These are phyloP conservation scores for Brachyptera putata DNA, from an alignment of 2,888 invertebrate genomes.

Conservation along the genomic window DNA sequence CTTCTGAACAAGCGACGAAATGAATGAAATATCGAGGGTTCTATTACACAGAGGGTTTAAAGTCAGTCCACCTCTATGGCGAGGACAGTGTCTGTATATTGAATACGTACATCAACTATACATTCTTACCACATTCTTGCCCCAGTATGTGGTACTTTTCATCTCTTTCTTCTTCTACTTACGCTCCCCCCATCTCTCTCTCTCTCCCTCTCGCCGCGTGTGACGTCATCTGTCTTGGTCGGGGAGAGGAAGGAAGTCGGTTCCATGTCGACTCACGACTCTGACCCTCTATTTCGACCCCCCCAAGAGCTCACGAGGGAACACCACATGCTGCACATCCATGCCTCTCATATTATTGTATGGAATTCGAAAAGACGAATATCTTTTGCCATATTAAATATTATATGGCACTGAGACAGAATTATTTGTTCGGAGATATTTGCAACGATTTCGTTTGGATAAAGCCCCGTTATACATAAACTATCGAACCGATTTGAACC, in stretches of 20 bases:
- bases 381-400: slow-evolving; percentile 11
- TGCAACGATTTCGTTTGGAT: too few species aligned
- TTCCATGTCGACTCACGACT: slow-evolving; percentile 24
- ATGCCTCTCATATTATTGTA: background rate
- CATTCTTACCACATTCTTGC: slow-evolving; percentile 16
- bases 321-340: background rate
- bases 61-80: too few species aligned
- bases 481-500: too few species aligned
- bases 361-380: slow-evolving; percentile 4
- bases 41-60: too few species aligned
- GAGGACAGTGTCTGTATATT: too few species aligned
- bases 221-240: background rate
- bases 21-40: too few species aligned
- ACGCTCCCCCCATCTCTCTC: background rate
- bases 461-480: too few species aligned
- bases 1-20: too few species aligned
- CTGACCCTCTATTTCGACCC: slow-evolving; percentile 21
- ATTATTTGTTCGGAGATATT: background rate
- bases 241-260: slow-evolving; percentile 25
- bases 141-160: slow-evolving; percentile 25
- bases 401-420: background rate
- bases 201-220: background rate
- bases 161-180: background rate
- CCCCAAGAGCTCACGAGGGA: slow-evolving; percentile 11
- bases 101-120: too few species aligned